A percentile compares a stretch with the other conserved stretches of the same genome.
These are phyloP conservation scores for Leptoteleia sp. DNA, from an alignment of 1,140 invertebrate genomes.

Conservation along the genomic window DNA sequence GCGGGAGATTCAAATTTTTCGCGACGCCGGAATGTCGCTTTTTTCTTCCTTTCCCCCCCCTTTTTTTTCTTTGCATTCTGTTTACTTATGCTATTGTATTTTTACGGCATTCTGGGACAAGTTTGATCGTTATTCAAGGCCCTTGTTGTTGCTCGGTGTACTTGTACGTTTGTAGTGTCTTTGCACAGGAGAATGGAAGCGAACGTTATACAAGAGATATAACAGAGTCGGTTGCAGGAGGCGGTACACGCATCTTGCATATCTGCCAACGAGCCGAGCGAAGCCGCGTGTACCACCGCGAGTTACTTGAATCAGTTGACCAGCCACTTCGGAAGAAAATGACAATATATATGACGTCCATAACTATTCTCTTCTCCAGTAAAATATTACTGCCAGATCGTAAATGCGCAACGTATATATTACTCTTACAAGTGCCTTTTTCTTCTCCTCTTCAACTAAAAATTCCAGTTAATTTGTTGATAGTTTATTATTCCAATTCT, in stretches of 20 bases:
- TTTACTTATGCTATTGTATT: slow-evolving; percentile 40
- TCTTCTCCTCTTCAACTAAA: too few relatives aligned
- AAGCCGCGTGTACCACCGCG: slow-evolving; percentile 47
- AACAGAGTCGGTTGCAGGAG: slow-evolving; percentile 50
- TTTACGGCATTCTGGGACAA: slow-evolving; percentile 48
- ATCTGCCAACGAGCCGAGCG: slow-evolving; percentile 55
- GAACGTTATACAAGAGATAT: slow-evolving; percentile 62
- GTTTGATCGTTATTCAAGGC: slow-evolving; percentile 58
- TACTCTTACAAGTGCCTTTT: neutral
- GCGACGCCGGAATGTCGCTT: neutral
- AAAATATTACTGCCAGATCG: slow-evolving; percentile 21
- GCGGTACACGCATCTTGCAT: slow-evolving; percentile 65
- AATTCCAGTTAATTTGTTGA: too few relatives aligned
- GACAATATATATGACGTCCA: slow-evolving; percentile 52
- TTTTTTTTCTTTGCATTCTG: slow-evolving; percentile 23
- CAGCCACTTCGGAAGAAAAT: slow-evolving; percentile 54
- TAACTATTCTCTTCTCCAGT: slow-evolving; percentile 36
- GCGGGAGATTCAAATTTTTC: slow-evolving; percentile 15
- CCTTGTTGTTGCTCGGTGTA: slow-evolving; percentile 47
- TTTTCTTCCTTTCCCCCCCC: too few relatives aligned
- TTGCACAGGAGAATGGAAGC: slow-evolving; percentile 59
- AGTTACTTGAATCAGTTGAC: slow-evolving; percentile 48
- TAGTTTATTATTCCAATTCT: too few relatives aligned
- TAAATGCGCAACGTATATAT: slow-evolving; percentile 27
- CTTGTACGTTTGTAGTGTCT: slow-evolving; percentile 57